These are phyloP conservation scores for Aricia artaxerxes DNA, from an alignment of 2,888 invertebrate genomes.

Conservation along the genomic window DNA sequence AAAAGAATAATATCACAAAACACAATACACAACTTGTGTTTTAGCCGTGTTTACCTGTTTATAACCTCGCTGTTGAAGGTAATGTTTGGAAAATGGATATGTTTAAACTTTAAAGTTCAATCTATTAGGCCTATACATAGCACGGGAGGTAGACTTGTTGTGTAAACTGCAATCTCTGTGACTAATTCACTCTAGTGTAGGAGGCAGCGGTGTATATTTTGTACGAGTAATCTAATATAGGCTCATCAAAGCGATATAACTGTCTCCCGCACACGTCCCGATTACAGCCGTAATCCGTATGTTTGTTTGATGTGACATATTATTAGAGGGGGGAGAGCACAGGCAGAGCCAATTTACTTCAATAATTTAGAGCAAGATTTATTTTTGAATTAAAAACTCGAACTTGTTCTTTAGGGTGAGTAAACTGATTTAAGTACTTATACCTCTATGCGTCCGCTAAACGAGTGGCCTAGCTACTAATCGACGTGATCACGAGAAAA, in stretches of 20 bases:
- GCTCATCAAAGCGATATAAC: background rate
- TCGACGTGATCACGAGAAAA: too few species aligned
- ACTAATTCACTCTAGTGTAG: background rate
- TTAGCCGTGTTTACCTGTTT: too few species aligned
- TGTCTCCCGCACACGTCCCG: background rate
- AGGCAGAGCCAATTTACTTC: background rate
- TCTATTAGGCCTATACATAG: background rate
- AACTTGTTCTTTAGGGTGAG: too few species aligned
- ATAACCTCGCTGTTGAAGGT: too few species aligned
- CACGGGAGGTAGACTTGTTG: background rate
- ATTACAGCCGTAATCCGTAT: background rate
- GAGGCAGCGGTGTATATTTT: background rate
- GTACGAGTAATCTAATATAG: background rate
- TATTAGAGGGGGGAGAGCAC: background rate
- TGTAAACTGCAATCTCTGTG: background rate
- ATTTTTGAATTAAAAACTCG: too few species aligned
- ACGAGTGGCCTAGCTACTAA: too few species aligned
- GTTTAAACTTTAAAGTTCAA: too few species aligned
- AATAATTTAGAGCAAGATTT: background rate
- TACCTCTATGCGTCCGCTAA: too few species aligned
- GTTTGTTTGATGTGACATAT: background rate
- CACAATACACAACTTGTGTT: too few species aligned
- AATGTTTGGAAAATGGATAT: too few species aligned
- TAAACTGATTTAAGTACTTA: too few species aligned
- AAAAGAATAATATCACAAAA: too few species aligned